Base-by-base conservation (phyloP, 2,113 vertebrate genomes). In the Sigmodon hispidus region DNA sequence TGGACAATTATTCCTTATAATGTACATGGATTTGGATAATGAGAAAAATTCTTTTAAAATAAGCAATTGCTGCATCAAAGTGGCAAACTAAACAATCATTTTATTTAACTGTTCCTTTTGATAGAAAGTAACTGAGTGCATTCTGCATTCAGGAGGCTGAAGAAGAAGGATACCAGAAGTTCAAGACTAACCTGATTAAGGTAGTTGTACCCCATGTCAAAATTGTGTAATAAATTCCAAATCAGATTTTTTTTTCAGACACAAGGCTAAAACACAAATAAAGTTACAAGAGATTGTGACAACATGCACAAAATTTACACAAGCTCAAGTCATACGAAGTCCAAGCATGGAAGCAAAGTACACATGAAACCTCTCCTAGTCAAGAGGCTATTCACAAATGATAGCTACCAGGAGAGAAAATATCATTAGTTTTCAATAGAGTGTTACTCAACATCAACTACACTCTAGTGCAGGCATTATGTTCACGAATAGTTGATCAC, bases 281-380 rank as follows among this genome's bases (percentile, higher is more conserved):
- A 16, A 40, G 13, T 29, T 24, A 83, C 1, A 59, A 40, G n/a
- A 59, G 22, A 16, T 22, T 17, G 7, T 61, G 55, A 43, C 55
- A 59, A 6, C 36, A 2, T 4, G 7, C 0, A 3, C 3, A n/a
- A 83, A 13, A 83, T 43, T 2, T 59, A 15, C 3, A 40, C 12
- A 40, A 43, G 13, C 22, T 81, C 36, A 59, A 83, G 12, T 1
- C 12, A 29, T 43, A 43, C 52, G 16, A 61, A 59, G 16, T 40
- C 22, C 21, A 29, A 43, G n/a, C 55, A 43, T 29, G 36, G 8
- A 36, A 5, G 79, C 29, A 24, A 8, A 1, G 55, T 40, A 57
- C 7, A 8, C 13, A 61, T 43, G 40, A 83, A 83, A 17, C 24
- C n/a, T 61, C n/a, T 61, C 24, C n/a, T 26, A 61, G 24, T 15